phyloP scores from a whole-genome alignment of 2,113 vertebrate genomes.

The Engraulis encrasicolus region DNA sequence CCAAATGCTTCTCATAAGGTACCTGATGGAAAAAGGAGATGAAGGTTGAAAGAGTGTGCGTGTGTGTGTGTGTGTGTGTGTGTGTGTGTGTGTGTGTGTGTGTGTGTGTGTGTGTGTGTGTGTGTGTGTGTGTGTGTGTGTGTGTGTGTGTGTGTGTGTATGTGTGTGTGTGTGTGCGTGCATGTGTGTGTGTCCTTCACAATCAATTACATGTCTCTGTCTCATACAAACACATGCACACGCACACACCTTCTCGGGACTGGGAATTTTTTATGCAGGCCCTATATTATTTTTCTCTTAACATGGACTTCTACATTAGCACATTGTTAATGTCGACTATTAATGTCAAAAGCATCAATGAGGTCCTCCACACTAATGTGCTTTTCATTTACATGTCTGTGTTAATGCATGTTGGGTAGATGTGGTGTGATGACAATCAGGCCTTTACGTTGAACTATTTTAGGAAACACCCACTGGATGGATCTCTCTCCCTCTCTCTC shows the following conservation, averaged over 20 bases:
- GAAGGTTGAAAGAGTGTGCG: not conserved
- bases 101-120: not conserved
- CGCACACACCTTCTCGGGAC: not conserved
- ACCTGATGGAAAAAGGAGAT: not conserved
- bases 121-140: not conserved
- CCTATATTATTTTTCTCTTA: no score
- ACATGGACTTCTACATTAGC: constrained; percentile 1
- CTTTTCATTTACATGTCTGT: not conserved
- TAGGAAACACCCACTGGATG: not conserved
- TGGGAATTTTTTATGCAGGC: no score
- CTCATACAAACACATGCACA: not conserved
- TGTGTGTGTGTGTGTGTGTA: no score
- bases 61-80: no score
- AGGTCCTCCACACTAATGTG: not conserved
- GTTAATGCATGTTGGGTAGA: not conserved
- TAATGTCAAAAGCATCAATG: not conserved
- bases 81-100: not conserved
- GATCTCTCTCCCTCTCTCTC: no score
- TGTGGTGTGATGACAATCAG: not conserved
- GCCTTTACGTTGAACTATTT: not conserved
- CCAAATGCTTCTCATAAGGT: not conserved
- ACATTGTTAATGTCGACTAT: not conserved
- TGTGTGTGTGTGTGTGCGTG: not conserved
- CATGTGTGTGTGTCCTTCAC: no score
- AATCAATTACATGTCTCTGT: no score